phyloP scores from a whole-genome alignment of 2,797 vertebrate genomes.

The Hypotaenidia philippensis region DNA sequence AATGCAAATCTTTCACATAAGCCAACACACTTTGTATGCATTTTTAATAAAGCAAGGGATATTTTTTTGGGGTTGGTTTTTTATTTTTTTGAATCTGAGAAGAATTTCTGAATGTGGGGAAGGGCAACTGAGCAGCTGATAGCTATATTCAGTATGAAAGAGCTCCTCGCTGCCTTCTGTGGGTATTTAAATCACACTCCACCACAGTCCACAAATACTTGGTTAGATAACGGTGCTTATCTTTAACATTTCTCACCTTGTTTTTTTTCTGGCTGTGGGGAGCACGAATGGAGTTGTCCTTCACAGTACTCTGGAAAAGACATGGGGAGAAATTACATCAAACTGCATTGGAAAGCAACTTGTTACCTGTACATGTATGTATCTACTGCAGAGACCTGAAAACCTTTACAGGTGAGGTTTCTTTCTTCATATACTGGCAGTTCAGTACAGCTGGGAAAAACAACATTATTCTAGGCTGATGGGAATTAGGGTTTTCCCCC shows the following conservation, averaged over 20 bases:
- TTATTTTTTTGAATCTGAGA: background rate
- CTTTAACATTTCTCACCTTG: slow-evolving; percentile 65
- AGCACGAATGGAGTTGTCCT: slow-evolving; percentile 15
- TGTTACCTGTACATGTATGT: background rate
- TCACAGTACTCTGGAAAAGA: slow-evolving; percentile 54
- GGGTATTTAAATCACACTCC: slow-evolving; percentile 38
- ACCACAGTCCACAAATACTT: slow-evolving; percentile 26
- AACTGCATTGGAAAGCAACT: background rate
- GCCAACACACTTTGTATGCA: background rate
- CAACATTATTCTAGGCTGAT: background rate
- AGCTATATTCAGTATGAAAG: slow-evolving; percentile 33
- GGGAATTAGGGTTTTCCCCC: background rate
- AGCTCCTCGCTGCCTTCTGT: background rate
- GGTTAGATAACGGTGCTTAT: slow-evolving; percentile 46
- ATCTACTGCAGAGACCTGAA: background rate
- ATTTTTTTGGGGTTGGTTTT: too few relatives aligned
- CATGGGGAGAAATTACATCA: background rate
- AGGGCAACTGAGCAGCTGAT: background rate
- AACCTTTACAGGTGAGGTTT: background rate
- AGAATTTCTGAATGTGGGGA: background rate
- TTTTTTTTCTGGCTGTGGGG: slow-evolving; percentile 15
- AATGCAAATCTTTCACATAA: background rate
- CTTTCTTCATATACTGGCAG: background rate
- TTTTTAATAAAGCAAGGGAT: background rate
- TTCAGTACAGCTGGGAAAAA: background rate